These are phyloP conservation scores for Leptodactylus fuscus DNA, from an alignment of 2,113 vertebrate genomes.

Conservation along the genomic window DNA sequence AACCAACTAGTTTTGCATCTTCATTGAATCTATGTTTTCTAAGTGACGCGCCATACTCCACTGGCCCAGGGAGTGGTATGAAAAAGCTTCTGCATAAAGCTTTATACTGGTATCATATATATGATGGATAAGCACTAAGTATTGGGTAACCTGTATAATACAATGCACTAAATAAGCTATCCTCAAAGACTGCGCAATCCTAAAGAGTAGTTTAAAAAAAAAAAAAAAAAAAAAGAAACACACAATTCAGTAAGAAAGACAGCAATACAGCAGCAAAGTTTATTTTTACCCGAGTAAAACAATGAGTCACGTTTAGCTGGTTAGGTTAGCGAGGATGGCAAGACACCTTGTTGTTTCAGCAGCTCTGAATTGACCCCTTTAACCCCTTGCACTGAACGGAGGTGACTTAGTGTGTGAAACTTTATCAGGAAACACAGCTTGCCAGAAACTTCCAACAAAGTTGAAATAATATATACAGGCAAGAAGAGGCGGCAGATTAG, in stretches of 20 bases:
- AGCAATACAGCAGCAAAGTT: too few relatives aligned
- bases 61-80: neutral
- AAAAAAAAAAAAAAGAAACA: neutral
- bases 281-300: conserved; percentile 18
- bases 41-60: neutral
- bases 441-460: conserved; percentile 47
- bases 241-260: neutral
- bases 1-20: too few relatives aligned
- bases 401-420: conserved; percentile 50
- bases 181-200: neutral
- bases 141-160: neutral
- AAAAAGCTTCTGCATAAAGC: neutral
- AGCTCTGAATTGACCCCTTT: conserved; percentile 45
- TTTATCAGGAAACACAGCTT: conserved; percentile 39
- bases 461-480: conserved; percentile 40
- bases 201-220: neutral
- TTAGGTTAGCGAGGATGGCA: conserved; percentile 24
- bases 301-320: neutral
- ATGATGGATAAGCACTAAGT: neutral
- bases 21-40: neutral
- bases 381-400: conserved; percentile 38
- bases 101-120: neutral
- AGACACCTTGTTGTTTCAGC: conserved; percentile 57
- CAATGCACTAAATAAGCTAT: neutral
- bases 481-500: conserved; percentile 26